Percentiles rank a stretch among this genome's conserved stretches.
Conservation (phyloP, 2,113 vertebrate species). For the Semnornis frantzii region DNA sequence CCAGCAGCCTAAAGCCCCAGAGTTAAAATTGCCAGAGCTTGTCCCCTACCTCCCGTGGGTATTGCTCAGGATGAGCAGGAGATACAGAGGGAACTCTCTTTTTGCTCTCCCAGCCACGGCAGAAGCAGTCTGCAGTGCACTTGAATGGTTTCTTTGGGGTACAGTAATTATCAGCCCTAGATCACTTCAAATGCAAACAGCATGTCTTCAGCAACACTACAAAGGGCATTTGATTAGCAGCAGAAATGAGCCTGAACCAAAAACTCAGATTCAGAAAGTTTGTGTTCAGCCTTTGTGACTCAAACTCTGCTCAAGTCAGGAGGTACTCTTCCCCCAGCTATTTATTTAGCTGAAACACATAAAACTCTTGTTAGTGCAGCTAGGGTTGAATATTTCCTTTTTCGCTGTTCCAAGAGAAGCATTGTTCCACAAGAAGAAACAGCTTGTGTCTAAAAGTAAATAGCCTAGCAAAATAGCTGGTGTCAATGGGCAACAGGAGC, state of each 20-base stretch:
- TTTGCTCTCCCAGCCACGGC: accelerated
- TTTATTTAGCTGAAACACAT: constrained; percentile 49
- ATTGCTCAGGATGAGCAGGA: neutral
- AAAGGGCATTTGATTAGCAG: neutral
- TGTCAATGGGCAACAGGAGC: neutral
- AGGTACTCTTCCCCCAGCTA: neutral
- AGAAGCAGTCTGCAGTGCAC: neutral
- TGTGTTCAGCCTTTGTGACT: neutral
- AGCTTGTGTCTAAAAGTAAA: constrained; percentile 25
- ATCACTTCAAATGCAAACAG: neutral
- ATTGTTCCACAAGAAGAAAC: constrained; percentile 37
- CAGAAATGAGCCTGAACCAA: neutral
- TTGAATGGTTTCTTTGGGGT: neutral
- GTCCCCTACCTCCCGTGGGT: neutral
- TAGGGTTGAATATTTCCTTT: constrained; percentile 21
- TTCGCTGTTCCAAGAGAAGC: constrained; percentile 33
- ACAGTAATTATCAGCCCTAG: neutral
- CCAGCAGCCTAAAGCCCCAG: neutral
- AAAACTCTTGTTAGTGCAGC: constrained; percentile 6
- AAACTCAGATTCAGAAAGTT: neutral
- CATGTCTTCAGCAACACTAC: neutral
- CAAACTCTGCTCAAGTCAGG: neutral
- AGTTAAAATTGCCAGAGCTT: neutral
- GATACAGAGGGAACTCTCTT: accelerated
- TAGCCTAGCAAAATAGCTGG: constrained; percentile 16